Evolutionary conservation across 2,888 invertebrate genomes (phyloP).

Genomic region (Mechanitis mazaeus): DNA sequence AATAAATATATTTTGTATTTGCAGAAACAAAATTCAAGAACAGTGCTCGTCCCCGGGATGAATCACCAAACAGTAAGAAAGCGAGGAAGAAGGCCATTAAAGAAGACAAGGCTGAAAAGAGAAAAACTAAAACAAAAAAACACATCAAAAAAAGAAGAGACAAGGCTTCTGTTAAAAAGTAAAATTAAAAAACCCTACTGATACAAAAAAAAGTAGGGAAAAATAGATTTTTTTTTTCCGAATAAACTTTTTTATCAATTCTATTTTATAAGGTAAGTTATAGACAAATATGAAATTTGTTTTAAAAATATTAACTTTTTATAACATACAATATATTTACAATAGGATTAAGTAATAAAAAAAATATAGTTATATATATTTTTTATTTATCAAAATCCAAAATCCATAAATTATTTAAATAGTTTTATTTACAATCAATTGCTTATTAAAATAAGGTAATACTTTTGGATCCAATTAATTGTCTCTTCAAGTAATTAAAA

Average conservation of each 20-base stretch:
- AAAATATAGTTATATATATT: conserved; percentile 3
- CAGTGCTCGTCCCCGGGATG: conserved; percentile 84
- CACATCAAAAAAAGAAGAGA: conserved; percentile 94
- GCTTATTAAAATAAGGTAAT: background rate
- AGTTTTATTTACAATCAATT: conserved; percentile 27
- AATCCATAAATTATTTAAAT: conserved; percentile 31
- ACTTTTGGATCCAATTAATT: background rate
- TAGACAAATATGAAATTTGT: too few relatives aligned
- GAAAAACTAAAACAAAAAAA: conserved; percentile 93
- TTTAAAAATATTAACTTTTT: background rate
- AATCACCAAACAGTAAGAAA: conserved; percentile 87
- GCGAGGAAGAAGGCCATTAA: conserved; percentile 92
- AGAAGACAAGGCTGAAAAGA: conserved; percentile 90
- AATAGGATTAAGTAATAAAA: conserved; percentile 15
- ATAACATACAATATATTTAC: conserved; percentile 1
- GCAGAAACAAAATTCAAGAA: conserved; percentile 77
- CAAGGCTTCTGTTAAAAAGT: conserved; percentile 70
- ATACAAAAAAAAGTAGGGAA: too few relatives aligned
- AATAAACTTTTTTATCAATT: too few relatives aligned
- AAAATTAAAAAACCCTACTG: conserved; percentile 18
- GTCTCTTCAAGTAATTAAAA: too few relatives aligned
- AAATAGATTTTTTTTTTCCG: too few relatives aligned
- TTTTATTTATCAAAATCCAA: conserved; percentile 18
- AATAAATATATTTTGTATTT: conserved; percentile 28
- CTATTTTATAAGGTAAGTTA: too few relatives aligned